A percentile compares a stretch with the other conserved stretches of the same genome.
Evolutionary conservation across 2,888 invertebrate genomes (phyloP).

Genomic region (Brachynemurus nebulosus): DNA sequence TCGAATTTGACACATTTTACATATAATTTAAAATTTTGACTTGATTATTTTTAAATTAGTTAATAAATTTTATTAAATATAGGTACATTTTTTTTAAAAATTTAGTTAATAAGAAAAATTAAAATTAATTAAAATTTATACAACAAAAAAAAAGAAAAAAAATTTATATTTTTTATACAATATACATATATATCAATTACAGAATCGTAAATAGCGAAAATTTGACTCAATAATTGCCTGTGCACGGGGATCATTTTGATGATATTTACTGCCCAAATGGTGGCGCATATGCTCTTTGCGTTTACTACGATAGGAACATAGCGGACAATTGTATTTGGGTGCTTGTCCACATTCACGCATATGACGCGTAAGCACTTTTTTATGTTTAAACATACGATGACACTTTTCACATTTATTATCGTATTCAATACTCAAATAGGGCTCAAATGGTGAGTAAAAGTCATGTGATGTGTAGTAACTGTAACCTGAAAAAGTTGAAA

Average conservation of each 20-base stretch:
- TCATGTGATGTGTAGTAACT: background rate
- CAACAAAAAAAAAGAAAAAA: no score
- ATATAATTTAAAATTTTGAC: no score
- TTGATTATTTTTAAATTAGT: no score
- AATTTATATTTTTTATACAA: no score
- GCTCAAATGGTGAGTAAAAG: background rate
- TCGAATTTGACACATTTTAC: no score
- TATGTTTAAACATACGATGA: constrained; percentile 37
- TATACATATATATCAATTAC: no score
- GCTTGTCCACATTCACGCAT: constrained; percentile 34
- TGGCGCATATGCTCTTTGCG: constrained; percentile 32
- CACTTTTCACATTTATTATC: constrained; percentile 40
- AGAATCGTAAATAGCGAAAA: background rate
- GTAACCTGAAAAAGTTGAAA: background rate
- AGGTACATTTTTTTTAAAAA: no score
- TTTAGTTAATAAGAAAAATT: no score
- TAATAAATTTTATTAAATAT: no score
- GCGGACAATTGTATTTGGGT: constrained; percentile 32
- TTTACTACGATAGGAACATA: constrained; percentile 31
- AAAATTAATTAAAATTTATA: no score
- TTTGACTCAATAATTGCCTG: background rate
- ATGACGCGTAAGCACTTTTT: constrained; percentile 43
- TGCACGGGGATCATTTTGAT: constrained; percentile 14
- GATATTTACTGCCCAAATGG: constrained; percentile 36
- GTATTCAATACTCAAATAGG: no score